phyloP scores from a whole-genome alignment of 2,888 invertebrate species.

The Cephus pulcher region DNA sequence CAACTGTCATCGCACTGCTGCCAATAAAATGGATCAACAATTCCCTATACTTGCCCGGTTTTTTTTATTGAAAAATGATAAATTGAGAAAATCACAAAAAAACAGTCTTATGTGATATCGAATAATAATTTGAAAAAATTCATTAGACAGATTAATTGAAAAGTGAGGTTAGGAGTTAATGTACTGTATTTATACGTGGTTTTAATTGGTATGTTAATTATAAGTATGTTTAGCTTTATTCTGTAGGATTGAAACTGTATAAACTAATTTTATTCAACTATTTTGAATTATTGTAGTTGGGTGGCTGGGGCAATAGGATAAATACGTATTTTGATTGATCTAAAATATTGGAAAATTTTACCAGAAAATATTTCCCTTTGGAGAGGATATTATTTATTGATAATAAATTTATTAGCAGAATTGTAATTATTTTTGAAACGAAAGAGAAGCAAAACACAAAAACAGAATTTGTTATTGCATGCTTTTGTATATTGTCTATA shows the following conservation, averaged over 20 bases:
- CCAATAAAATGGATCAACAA: conserved; percentile 5
- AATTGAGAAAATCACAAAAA: neutral
- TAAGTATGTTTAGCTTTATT: too few species aligned
- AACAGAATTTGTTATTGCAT: neutral
- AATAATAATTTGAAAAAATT: neutral
- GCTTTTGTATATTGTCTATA: neutral
- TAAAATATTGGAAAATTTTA: neutral
- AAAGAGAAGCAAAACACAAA: neutral
- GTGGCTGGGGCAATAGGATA: too few species aligned
- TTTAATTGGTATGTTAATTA: neutral
- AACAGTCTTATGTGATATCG: neutral
- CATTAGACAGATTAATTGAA: neutral
- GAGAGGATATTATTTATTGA: neutral
- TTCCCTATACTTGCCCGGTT: neutral
- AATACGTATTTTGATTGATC: too few species aligned
- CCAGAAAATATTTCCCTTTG: too few species aligned
- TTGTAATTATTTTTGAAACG: neutral
- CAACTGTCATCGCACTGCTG: conserved; percentile 26
- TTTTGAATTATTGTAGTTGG: too few species aligned
- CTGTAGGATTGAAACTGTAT: too few species aligned
- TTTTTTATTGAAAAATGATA: neutral
- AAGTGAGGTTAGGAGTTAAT: neutral
- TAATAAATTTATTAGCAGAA: neutral
- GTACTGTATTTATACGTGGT: neutral
- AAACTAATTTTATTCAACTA: too few species aligned